Base-by-base conservation (phyloP, 2,797 vertebrate species). In the Echeneis naucrates region DNA sequence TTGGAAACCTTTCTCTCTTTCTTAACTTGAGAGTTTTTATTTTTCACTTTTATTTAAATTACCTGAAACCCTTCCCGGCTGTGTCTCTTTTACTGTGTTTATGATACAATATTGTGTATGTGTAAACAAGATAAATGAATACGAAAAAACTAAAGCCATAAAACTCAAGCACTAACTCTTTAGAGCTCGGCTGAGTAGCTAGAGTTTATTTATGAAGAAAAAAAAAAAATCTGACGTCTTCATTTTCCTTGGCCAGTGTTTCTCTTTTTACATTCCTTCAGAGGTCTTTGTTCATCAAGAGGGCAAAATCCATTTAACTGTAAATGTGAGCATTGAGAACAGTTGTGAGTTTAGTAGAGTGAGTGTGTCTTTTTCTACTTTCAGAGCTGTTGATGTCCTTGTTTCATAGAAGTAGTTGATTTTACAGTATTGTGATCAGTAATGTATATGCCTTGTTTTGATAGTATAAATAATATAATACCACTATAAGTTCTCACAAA, bases 101-200 rank as follows among this genome's bases (percentile, higher is more conserved):
- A 90, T 89, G 84, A 89, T 87, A 88, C 75, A 59, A 85, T 89
- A 90, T 44, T n/a, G 79, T 91, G 81, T 92, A 84, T 13, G 77
- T 94, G 90, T 92, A 87, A 87, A 86, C 81, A 83, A 88, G 88
- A 92, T 91, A 92, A 91, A 88, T 81, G 82, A 93, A 91, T 93
- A 93, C 90, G 85, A 89, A 88, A 87, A 92, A 93, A 89, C 93
- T 92, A 93, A 95, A 95, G 94, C 94, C 94, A 95, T 95, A 95
- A 93, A 92, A 94, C 92, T 92, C 92, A 88, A 94, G 94, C 93
- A 94, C 94, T 94, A 94, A 92, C 92, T 94, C 88, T 89, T 93
- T 92, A 92, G 88, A 92, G 93, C 93, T 93, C 92, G 90, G 89
- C 90, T 91, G 92, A 92, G 88, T 90, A 92, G 88, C 91, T 92